phyloP scores from a whole-genome alignment of 2,888 invertebrate species.

The Apoda limacodes region DNA sequence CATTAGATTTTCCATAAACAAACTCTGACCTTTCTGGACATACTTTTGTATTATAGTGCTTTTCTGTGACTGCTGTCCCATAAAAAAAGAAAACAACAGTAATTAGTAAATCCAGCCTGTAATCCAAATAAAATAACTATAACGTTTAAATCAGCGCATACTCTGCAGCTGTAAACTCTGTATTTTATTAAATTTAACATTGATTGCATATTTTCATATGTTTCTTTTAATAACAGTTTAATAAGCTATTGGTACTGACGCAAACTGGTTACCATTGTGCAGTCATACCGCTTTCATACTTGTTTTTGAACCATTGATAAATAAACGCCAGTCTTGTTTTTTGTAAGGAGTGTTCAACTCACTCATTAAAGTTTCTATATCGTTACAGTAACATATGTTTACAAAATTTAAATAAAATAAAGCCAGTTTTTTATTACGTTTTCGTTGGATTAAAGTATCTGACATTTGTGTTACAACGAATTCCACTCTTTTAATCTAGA shows the following conservation, averaged over 20 bases:
- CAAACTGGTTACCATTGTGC: slow-evolving; percentile 8
- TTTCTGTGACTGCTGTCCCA: slow-evolving; percentile 8
- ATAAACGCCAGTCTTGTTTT: slow-evolving; percentile 7
- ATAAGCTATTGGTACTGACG: slow-evolving; percentile 5
- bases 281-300: slow-evolving; percentile 7
- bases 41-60: slow-evolving; percentile 7
- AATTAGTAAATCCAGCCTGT: slow-evolving; percentile 10
- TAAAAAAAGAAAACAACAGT: slow-evolving; percentile 10
- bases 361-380: slow-evolving; percentile 5
- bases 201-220: slow-evolving; percentile 5
- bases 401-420: slow-evolving; percentile 3
- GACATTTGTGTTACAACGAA: too few relatives aligned
- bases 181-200: slow-evolving; percentile 6
- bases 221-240: too few relatives aligned
- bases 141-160: slow-evolving; percentile 9
- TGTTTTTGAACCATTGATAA: slow-evolving; percentile 8
- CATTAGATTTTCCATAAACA: slow-evolving; percentile 5
- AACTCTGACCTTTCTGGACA: slow-evolving; percentile 10
- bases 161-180: slow-evolving; percentile 7
- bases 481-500: too few relatives aligned
- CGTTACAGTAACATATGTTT: slow-evolving; percentile 7
- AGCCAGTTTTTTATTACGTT: slow-evolving; percentile 6
- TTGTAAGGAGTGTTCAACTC: slow-evolving; percentile 4
- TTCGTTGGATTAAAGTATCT: too few relatives aligned
- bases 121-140: slow-evolving; percentile 7